Percentiles rank a stretch among this genome's conserved stretches.
Conservation (phyloP, 2,888 invertebrate genomes). For the Eilema sororculum region DNA sequence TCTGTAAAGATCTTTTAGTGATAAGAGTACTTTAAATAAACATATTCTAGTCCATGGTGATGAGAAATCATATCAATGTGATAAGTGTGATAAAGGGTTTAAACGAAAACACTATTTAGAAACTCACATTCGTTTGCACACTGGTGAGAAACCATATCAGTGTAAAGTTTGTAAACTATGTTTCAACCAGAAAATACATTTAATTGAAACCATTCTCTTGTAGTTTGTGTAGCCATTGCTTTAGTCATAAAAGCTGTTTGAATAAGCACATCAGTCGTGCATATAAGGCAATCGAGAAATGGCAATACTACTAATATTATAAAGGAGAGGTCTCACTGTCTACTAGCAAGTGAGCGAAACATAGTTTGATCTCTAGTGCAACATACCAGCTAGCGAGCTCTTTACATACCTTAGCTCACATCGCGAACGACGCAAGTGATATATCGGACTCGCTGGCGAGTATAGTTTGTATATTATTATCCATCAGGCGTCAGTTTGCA, state of each 20-base stretch:
- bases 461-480: too few relatives aligned
- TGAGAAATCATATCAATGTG: constrained; percentile 1
- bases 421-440: too few relatives aligned
- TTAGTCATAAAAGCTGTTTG: constrained; percentile 4
- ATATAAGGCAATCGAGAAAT: background rate
- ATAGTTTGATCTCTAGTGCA: too few relatives aligned
- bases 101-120: constrained; percentile 9
- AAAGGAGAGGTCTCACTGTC: background rate
- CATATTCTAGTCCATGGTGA: background rate
- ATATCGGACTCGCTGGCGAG: too few relatives aligned
- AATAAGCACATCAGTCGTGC: constrained; percentile 1
- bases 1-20: background rate
- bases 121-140: background rate
- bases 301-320: background rate
- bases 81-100: background rate
- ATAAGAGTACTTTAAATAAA: constrained; percentile 7
- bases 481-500: too few relatives aligned
- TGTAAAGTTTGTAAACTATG: background rate
- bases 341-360: too few relatives aligned
- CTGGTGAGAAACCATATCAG: constrained; percentile 6
- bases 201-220: constrained; percentile 4
- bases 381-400: too few relatives aligned
- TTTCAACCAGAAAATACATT: background rate
- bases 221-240: background rate
- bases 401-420: too few relatives aligned